Evolutionary conservation across 2,797 vertebrate genomes (phyloP), one percentile per base, ranked within the genome.

Genomic region (Enteromius trimaculatus): DNA sequence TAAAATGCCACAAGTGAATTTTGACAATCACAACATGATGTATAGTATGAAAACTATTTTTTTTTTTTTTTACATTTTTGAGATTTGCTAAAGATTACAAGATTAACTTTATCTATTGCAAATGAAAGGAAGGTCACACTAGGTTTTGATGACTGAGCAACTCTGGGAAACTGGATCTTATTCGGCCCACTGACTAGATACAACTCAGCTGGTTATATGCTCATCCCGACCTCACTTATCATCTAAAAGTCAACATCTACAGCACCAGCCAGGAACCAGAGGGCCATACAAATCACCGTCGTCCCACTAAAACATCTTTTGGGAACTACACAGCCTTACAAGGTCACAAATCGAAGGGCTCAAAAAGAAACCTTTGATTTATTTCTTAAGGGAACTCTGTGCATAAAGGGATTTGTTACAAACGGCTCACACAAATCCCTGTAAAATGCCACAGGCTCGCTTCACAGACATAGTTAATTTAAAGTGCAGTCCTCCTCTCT

Each of bases 131-230:
- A 83, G 64, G 74, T 69, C 72, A 47, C 34, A 26, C 60, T 19
- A 69, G 39, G 74, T 77, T 83, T 77, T 47, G 37, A 44, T 1
- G 14, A 58, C 58, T 34, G 47, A 49, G 72, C 49, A 68, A 51
- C 74, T 58, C 23, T 17, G 70, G 19, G 53, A 62, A 72, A 81
- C 55, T 34, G 39, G 49, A 55, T 70, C 26, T 34, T 65, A 29
- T 31, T 81, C 26, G 0, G 21, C 31, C 42, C 64, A 58, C 23
- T 9, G 23, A 51, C 44, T 44, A 62, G 79, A 81, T 68, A 55
- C 23, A 31, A 75, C 68, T 75, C 82, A 84, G 78, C 82, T 81
- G 78, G 58, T 29, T 74, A 78, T 47, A 53, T 5, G 44, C 80
- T 62, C 68, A 81, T 77, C 75, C 74, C 69, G 69, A 7, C 39